Conservation (phyloP, 2,888 invertebrate genomes). For the Ichneumon xanthorius region DNA sequence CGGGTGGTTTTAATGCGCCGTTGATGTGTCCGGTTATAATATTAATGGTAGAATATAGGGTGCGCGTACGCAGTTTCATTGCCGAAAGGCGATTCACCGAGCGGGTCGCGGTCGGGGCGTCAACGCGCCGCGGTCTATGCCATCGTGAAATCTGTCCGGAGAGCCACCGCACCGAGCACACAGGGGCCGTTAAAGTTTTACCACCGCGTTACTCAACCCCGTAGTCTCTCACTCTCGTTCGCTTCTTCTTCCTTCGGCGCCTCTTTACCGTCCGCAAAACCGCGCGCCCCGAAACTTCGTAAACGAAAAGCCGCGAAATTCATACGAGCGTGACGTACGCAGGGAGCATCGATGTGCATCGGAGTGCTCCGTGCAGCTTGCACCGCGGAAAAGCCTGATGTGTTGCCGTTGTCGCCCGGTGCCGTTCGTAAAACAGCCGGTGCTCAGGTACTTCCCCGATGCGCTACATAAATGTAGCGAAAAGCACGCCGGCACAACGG, state of each 20-base stretch:
- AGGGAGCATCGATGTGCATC: not conserved
- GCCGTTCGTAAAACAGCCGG: conserved; percentile 43
- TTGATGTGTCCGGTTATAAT: conserved; percentile 13
- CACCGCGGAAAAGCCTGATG: not conserved
- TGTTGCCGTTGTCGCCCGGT: not conserved
- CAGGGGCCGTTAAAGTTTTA: conserved; percentile 68
- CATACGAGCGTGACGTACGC: conserved; percentile 5
- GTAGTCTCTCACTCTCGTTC: conserved; percentile 40
- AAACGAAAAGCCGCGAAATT: conserved; percentile 6
- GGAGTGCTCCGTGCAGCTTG: not conserved
- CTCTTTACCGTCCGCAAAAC: conserved; percentile 42
- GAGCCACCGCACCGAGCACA: conserved; percentile 25
- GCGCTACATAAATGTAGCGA: conserved; percentile 25
- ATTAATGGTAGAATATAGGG: conserved; percentile 37
- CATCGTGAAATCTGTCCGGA: conserved; percentile 59
- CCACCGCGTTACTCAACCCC: conserved; percentile 64
- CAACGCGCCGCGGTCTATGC: conserved; percentile 54
- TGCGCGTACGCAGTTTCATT: conserved; percentile 27
- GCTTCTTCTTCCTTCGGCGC: conserved; percentile 10
- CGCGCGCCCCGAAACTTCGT: conserved; percentile 25
- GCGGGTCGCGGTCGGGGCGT: conserved; percentile 34
- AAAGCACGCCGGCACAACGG: not conserved
- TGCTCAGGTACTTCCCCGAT: conserved; percentile 26
- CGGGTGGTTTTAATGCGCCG: conserved; percentile 40
- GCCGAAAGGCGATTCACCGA: conserved; percentile 58